Conservation (phyloP, 2,797 vertebrate species). For the Numenius phaeopus region DNA sequence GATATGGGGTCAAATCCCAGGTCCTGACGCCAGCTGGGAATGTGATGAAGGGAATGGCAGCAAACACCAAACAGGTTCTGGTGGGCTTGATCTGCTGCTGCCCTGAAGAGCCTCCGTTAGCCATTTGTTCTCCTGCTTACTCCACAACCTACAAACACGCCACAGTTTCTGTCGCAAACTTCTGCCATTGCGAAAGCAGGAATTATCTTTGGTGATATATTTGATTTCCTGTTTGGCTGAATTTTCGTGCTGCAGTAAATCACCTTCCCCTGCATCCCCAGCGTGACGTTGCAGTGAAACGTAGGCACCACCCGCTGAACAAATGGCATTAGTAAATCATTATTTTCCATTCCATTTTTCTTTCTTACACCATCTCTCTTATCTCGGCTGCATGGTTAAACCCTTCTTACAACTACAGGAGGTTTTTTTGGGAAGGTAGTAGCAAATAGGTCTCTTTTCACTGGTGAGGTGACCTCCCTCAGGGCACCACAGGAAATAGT, state of each 20-base stretch:
- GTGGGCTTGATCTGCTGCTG: background rate
- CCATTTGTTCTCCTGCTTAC: background rate
- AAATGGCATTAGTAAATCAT: conserved; percentile 1
- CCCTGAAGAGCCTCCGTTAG: background rate
- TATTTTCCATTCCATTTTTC: background rate
- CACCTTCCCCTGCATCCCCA: background rate
- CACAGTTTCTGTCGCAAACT: background rate
- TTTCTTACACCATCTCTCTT: background rate
- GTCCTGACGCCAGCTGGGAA: background rate
- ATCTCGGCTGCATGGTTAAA: background rate
- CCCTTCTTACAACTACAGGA: background rate
- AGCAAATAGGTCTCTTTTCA: background rate
- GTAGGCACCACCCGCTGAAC: conserved; percentile 19
- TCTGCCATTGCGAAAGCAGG: background rate
- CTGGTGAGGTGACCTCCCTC: background rate
- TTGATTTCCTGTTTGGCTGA: conserved; percentile 3
- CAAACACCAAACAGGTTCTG: background rate
- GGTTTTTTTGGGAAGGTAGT: background rate
- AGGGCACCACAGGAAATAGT: background rate
- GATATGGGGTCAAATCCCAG: background rate
- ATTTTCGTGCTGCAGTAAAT: background rate
- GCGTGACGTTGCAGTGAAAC: background rate
- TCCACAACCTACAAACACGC: background rate
- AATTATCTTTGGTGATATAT: background rate
- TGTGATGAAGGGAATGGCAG: background rate